Base-by-base conservation (phyloP, 2,797 vertebrate genomes). In the Hozukius guyotensis region DNA sequence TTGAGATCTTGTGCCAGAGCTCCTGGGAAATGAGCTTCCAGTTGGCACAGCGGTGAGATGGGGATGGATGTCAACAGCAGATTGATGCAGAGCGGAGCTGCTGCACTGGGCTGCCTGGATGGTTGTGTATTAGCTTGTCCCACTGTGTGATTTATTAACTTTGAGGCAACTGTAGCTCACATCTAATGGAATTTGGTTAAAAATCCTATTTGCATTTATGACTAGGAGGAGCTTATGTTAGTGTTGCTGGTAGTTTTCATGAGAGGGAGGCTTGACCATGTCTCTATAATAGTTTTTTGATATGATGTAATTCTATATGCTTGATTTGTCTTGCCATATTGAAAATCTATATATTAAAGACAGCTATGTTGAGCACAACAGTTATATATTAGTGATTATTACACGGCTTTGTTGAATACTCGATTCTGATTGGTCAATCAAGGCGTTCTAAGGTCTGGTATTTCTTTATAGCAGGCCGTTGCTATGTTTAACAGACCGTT, bases 11-110 rank as follows among this genome's bases (percentile, higher is more conserved):
- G 49, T 74, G 63, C 66, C 71, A 65, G 32, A 64, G 61, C 70
- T 81, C 76, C 62, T 67, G 69, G 76, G 72, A 85, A 85, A 85
- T 79, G 52, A 76, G 27, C 12, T 31, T 56, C 16, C 65, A 72
- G n/a, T 60, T 63, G 73, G 61, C 72, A 60, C 46, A n/a, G 72
- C 20, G 13, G 6, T 60, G 81, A 76, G 29, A 80, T 65, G 52
- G 6, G 49, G 72, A 74, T 84, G 32, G 67, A 80, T 63, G 66
- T 65, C 34, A 61, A 59, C 70, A 53, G 24, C 64, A 71, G 63
- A 27, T 31, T 71, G 60, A 84, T 42, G 61, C 27, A 65, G 57
- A 81, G 55, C 18, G 2, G 31, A 79, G 71, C 59, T 62, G 63
- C 65, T 72, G 70, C 9, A 22, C 62, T 71, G 60, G 27, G 55